Evolutionary conservation across 1,140 invertebrate genomes (phyloP).

Genomic region (Drosophila arizonae): DNA sequence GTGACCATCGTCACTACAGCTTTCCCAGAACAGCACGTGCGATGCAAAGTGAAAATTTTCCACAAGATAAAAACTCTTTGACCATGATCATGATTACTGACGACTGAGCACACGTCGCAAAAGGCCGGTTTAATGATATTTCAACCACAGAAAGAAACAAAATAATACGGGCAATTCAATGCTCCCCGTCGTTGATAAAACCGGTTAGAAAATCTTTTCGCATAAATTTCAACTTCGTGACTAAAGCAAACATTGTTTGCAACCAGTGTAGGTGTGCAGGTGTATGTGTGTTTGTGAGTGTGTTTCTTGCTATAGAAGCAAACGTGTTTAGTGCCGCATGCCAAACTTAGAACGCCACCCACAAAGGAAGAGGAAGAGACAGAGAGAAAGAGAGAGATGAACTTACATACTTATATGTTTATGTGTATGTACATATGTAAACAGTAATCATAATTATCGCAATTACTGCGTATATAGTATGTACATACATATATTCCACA

Average conservation of each 20-base stretch:
- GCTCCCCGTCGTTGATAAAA: slow-evolving; percentile 37
- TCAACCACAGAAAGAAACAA: neutral
- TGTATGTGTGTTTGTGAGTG: neutral
- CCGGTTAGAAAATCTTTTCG: slow-evolving; percentile 74
- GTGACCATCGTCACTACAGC: slow-evolving; percentile 56
- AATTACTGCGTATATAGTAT: no score
- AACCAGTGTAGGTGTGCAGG: neutral
- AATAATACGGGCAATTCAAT: slow-evolving; percentile 27
- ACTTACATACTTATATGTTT: no score
- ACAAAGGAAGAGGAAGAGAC: neutral
- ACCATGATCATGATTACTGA: slow-evolving; percentile 56
- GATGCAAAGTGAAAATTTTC: slow-evolving; percentile 62
- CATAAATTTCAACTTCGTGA: slow-evolving; percentile 58
- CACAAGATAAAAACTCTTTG: slow-evolving; percentile 50
- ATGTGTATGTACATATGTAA: no score
- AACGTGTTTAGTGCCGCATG: slow-evolving; percentile 29
- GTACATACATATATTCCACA: no score
- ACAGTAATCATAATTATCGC: no score
- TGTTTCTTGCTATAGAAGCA: slow-evolving; percentile 16
- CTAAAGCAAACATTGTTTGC: slow-evolving; percentile 59
- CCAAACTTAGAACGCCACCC: slow-evolving; percentile 25
- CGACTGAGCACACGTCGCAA: slow-evolving; percentile 27
- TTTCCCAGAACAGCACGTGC: slow-evolving; percentile 50
- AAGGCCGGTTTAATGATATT: slow-evolving; percentile 57
- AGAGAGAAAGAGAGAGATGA: no score